Evolutionary conservation across 2,113 vertebrate genomes (phyloP), one percentile per base, ranked within the genome.

Genomic region (Drymodes brunneopygia): DNA sequence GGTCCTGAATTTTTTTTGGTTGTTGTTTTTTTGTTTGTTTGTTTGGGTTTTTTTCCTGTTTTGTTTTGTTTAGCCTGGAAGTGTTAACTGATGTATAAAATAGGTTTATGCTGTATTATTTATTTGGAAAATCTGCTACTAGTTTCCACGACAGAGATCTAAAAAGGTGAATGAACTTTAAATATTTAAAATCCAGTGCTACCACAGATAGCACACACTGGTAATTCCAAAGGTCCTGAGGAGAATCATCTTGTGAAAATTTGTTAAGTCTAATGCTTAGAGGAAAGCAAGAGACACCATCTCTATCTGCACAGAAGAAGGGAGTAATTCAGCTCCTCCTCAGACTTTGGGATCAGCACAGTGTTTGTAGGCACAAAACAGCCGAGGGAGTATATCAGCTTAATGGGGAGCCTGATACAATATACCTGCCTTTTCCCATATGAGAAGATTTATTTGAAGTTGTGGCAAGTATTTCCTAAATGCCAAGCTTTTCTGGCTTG

Each of bases 401-500:
- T 73, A 33, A n/a, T 36, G 48, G 51, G 61, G 80, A n/a, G 47
- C 54, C 40, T 40, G 29, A 57, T 54, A 44, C 24, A 62, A 17
- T 40, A 48, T 22, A 73, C 50, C 51, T 1, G 8, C n/a, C 47
- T 92, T 71, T 92, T 82, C 61, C 79, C 62, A 40, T 28, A 22
- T 31, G 57, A 81, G 69, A 40, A 77, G 85, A 66, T 60, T n/a
- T 23, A 80, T 95, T 90, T 95, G 75, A 72, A 90, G 75, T 91
- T 73, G 58, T 91, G 90, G 67, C 65, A 64, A 81, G 18, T 96
- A 94, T 90, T 95, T 96, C 79, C 95, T 95, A 92, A 91, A 66
- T 91, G 54, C 45, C 77, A 94, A 45, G 93, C 16, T 91, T 61
- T 64, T 22, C 72, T 93, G 64, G 69, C 81, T 92, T 86, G 90